Evolutionary conservation across 2,888 invertebrate genomes (phyloP).

Genomic region (Elgonia sp.): DNA sequence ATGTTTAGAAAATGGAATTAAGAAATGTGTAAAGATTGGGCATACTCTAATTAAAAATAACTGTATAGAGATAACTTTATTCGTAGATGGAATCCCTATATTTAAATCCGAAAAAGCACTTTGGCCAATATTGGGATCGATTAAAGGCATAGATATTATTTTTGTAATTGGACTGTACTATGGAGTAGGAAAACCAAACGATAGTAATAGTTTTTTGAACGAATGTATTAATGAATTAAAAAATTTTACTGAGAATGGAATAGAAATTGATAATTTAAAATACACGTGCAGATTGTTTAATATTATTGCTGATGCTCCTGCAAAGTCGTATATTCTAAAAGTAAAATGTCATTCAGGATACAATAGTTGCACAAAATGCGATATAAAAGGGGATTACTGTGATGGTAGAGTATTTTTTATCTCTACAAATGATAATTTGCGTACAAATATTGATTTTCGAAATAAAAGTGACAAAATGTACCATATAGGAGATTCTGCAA

Average conservation of each 20-base stretch:
- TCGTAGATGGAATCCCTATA: conserved; percentile 11
- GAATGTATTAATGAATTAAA: neutral
- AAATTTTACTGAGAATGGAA: neutral
- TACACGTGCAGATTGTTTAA: conserved; percentile 37
- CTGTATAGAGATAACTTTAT: neutral
- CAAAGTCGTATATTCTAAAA: conserved; percentile 67
- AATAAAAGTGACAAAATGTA: neutral
- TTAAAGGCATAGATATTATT: neutral
- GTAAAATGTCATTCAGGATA: conserved; percentile 76
- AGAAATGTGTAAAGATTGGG: neutral
- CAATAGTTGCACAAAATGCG: conserved; percentile 74
- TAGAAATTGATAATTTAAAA: neutral
- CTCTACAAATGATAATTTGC: neutral
- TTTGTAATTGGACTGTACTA: conserved; percentile 9
- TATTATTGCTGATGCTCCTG: conserved; percentile 76
- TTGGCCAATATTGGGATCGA: conserved; percentile 14
- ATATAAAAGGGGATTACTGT: conserved; percentile 46
- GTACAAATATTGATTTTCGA: neutral
- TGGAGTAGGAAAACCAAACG: neutral
- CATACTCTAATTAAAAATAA: neutral
- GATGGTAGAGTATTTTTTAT: neutral
- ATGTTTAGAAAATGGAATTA: conserved; percentile 3
- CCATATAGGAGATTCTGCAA: conserved; percentile 16
- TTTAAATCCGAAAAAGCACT: conserved; percentile 3
- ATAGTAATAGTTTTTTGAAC: neutral